These are phyloP conservation scores for Metopolophium dirhodum DNA, from an alignment of 1,140 invertebrate genomes.

Conservation along the genomic window DNA sequence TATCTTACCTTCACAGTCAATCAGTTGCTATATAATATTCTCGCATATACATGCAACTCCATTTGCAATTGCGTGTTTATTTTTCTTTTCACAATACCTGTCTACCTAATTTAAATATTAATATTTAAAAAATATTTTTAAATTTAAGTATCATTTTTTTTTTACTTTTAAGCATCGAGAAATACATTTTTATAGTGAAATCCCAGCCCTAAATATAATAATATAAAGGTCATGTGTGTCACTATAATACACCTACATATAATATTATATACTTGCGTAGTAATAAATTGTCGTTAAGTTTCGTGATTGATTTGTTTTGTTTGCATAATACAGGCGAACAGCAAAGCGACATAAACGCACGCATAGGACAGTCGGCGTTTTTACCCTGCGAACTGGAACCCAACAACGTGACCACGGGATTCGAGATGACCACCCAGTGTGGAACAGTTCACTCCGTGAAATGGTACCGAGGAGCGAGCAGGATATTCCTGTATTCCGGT, in stretches of 20 bases:
- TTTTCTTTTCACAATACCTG: too few species aligned
- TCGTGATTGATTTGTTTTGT: neutral
- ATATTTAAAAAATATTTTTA: too few species aligned
- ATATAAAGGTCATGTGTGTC: too few species aligned
- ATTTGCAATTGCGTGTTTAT: too few species aligned
- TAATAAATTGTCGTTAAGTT: neutral
- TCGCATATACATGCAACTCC: too few species aligned
- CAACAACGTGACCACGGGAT: constrained; percentile 76
- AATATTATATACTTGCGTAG: neutral
- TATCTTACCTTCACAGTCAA: too few species aligned
- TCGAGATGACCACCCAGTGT: constrained; percentile 77
- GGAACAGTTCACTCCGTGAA: constrained; percentile 86
- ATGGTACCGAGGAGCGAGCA: constrained; percentile 82
- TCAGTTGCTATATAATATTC: too few species aligned
- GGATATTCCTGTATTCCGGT: constrained; percentile 85
- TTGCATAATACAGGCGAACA: constrained; percentile 31
- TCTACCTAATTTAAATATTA: too few species aligned
- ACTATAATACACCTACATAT: neutral
- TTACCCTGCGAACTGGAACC: constrained; percentile 62
- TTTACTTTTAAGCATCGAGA: too few species aligned
- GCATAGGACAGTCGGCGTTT: constrained; percentile 34
- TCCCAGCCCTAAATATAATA: neutral
- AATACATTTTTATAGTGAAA: neutral
- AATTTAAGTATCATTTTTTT: too few species aligned
- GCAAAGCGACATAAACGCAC: constrained; percentile 42